These are phyloP conservation scores for Bellardia pandia DNA, from an alignment of 2,888 invertebrate genomes.

Conservation along the genomic window DNA sequence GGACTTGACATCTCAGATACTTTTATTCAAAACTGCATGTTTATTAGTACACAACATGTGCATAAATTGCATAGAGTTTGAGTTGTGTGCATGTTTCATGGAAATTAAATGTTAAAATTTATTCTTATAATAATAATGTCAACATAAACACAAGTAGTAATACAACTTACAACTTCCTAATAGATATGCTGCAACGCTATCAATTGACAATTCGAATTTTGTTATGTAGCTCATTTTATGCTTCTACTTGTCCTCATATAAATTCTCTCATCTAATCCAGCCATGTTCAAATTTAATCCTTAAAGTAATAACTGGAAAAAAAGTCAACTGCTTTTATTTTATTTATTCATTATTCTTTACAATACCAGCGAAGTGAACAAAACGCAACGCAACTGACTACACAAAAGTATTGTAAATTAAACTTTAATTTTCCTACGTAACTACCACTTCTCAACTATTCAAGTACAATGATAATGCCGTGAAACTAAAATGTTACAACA, in stretches of 20 bases:
- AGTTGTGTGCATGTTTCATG: too few relatives aligned
- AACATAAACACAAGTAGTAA: too few relatives aligned
- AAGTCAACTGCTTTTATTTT: neutral
- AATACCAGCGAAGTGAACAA: neutral
- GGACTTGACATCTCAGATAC: too few relatives aligned
- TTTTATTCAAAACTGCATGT: too few relatives aligned
- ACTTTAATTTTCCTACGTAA: slow-evolving; percentile 26
- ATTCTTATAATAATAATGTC: too few relatives aligned
- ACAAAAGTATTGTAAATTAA: slow-evolving; percentile 14
- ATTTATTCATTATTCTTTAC: neutral
- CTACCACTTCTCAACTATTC: neutral
- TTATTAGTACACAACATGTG: too few relatives aligned
- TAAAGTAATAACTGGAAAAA: neutral
- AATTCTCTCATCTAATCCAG: neutral
- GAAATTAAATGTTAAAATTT: too few relatives aligned
- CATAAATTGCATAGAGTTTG: too few relatives aligned
- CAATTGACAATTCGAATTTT: too few relatives aligned
- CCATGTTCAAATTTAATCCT: neutral
- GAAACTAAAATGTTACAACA: neutral
- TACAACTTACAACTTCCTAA: too few relatives aligned
- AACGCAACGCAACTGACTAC: neutral
- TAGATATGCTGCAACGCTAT: too few relatives aligned
- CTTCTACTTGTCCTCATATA: neutral
- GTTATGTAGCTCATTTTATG: neutral
- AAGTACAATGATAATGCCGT: neutral